Conservation (phyloP, 2,113 vertebrate genomes). For the Parus major region DNA sequence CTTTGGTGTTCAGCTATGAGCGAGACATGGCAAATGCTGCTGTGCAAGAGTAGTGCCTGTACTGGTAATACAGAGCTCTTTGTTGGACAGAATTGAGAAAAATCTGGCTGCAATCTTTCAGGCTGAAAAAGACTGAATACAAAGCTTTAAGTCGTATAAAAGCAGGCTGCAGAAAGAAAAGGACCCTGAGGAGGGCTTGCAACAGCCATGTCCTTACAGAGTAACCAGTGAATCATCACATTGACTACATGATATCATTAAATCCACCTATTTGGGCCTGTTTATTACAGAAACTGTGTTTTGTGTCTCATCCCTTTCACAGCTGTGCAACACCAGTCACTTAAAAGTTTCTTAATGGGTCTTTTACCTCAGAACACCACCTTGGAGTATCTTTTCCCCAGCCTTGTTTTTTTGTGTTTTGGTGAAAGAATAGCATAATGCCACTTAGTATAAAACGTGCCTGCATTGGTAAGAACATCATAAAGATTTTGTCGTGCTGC, state of each 20-base stretch:
- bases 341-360: neutral
- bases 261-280: neutral
- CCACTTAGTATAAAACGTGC: neutral
- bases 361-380: neutral
- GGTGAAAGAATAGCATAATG: neutral
- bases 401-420: neutral
- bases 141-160: constrained; percentile 18
- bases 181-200: neutral
- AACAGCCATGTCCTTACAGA: neutral
- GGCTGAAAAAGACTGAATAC: neutral
- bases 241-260: neutral
- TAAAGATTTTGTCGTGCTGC: neutral
- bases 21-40: neutral
- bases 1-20: neutral
- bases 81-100: neutral
- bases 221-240: constrained; percentile 8
- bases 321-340: neutral
- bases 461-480: neutral
- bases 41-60: neutral
- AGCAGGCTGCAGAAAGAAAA: constrained; percentile 5
- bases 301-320: neutral
- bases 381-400: neutral
- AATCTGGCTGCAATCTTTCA: neutral
- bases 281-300: neutral
- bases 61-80: neutral